Base-by-base conservation (phyloP, 2,888 invertebrate species). In the Aporophyla nigra region DNA sequence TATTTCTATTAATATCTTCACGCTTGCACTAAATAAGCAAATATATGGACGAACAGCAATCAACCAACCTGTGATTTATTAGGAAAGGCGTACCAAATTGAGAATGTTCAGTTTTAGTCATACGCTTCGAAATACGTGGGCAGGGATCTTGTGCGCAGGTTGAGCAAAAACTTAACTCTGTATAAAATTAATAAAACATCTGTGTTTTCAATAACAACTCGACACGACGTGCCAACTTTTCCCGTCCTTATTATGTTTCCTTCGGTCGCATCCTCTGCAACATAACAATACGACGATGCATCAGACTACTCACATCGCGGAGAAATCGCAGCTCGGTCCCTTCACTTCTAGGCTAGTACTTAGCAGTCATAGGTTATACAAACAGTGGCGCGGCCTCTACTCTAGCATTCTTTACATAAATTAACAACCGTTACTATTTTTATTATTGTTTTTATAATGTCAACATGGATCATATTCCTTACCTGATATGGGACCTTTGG, bases 401-500 rank as follows among this genome's bases (percentile, higher is more conserved):
- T 66, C 77, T 76, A 70, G 73, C 85, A 87, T 87, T 85, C 88
- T 85, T 83, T 80, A 87, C 87, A 87, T 87, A 86, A 80, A 87
- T 87, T 87, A 87, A 74, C 68, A 71, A 76, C 76, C 73, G 79
- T 75, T 82, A 78, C 67, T 54, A 65, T 75, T 71, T 77, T 61
- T 71, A 70, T 77, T 68, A 78, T 75, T 76, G 68, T 74, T 73
- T 80, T 72, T 76, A 72, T 71, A 83, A 74, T 70, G 76, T 75
- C 79, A 73, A 82, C 71, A 82, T 69, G 61, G 70, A 59, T 78
- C 63, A 76, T 46, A 70, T 12, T 63, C 78, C 91, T 84, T 88
- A 96, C 96, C 96, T 96, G 95, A 86, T 84, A 94, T 74, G 78
- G 91, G 85, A 82, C 91, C 82, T 88, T 94, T 95, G 54, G 89